Conservation (phyloP, 2,113 vertebrate genomes). For the Protobothrops mucrosquamatus region DNA sequence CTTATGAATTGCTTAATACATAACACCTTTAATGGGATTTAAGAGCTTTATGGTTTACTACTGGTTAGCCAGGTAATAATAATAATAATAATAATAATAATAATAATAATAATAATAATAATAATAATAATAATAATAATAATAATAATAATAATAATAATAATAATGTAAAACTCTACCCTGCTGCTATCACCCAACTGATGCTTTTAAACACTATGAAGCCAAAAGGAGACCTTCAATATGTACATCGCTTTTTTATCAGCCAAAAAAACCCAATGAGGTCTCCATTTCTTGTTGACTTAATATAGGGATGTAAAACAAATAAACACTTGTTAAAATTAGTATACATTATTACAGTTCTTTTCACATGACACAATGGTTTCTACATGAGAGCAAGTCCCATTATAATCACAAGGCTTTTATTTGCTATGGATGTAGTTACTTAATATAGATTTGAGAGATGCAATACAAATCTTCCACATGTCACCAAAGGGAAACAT, state of each 20-base stretch:
- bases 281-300: neutral
- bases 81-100: conserved; percentile 33
- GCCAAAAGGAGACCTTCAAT: neutral
- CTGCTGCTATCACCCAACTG: neutral
- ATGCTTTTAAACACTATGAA: neutral
- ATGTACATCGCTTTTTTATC: neutral
- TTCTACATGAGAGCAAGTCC: no score
- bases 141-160: conserved; percentile 33
- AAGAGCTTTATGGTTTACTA: conserved; percentile 56
- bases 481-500: neutral
- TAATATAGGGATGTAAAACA: neutral
- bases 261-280: neutral
- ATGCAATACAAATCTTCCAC: neutral
- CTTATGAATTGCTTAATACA: no score
- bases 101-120: conserved; percentile 47
- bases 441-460: neutral
- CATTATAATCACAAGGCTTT: no score
- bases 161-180: neutral
- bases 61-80: conserved; percentile 58
- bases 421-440: neutral
- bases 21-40: conserved; percentile 61
- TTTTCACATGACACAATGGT: neutral
- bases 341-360: neutral
- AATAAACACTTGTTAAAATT: neutral
- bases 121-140: conserved; percentile 36